Percentiles rank a stretch among this genome's conserved stretches.
phyloP scores from a whole-genome alignment of 2,797 vertebrate species.

The Apodemus agrarius region DNA sequence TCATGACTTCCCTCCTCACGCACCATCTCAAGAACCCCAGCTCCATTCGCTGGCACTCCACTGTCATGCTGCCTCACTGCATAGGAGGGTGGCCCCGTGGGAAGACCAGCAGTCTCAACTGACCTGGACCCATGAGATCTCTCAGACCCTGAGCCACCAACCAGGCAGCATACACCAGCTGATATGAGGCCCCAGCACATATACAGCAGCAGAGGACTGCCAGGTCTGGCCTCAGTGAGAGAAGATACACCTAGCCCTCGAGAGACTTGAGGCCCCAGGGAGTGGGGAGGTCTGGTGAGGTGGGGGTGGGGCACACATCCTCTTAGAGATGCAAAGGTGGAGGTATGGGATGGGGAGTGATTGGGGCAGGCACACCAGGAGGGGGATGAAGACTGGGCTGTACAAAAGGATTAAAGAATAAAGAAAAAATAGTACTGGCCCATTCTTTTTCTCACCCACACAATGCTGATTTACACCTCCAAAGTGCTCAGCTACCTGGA shows the following conservation, averaged over 20 bases:
- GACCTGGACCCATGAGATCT: neutral
- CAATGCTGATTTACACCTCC: neutral
- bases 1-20: neutral
- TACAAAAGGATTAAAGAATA: neutral
- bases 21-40: rapidly evolving
- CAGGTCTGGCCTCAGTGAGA: neutral
- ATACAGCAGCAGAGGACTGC: neutral
- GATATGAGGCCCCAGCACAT: neutral
- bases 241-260: neutral
- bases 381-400: neutral
- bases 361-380: neutral
- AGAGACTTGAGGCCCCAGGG: neutral
- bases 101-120: neutral
- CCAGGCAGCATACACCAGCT: neutral
- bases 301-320: neutral
- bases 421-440: neutral
- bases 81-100: neutral
- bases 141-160: neutral
- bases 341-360: too few species aligned
- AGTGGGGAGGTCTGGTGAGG: neutral
- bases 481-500: neutral
- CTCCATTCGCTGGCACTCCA: neutral
- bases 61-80: neutral
- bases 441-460: neutral
- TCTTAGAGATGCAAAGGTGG: neutral